Evolutionary conservation across 2,113 vertebrate genomes (phyloP), one percentile per base, ranked within the genome.

Genomic region (Rostratula benghalensis): DNA sequence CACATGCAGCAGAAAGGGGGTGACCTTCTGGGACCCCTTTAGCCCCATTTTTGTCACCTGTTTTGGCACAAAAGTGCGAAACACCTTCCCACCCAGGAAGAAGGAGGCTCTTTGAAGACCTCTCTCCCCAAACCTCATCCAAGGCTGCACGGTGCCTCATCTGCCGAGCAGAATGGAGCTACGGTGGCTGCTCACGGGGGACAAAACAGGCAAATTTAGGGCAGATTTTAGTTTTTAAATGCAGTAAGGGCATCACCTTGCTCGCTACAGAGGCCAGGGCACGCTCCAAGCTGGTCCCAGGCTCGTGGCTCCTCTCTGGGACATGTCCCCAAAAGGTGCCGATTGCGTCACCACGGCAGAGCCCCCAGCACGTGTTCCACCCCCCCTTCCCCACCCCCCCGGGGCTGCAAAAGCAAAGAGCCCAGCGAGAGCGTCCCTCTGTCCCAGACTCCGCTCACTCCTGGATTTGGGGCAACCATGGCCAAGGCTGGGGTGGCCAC

Each of bases 401-500:
- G 1, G 41, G 33, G 54, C 33, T 57, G 56, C 45, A 5, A 31
- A 78, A 56, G 39, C 33, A 57, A 31, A 4, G 4, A 0, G 61
- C 18, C 3, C 0, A 41, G 35, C 5, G 1, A 41, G 27, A 41
- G 33, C 0, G 3, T 9, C 82, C 1, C 4, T 65, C 45, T 1
- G 57, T 6, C 43, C 76, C 0, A 23, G 11, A 3, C 35, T 25
- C 7, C 0, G 3, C 41, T 48, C 13, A 1, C 53, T 17, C 39
- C 4, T 21, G 1, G 13, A 7, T 7, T 10, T 12, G 3, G 1
- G 11, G 33, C 70, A 28, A 54, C 88, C 88, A 61, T 59, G 83
- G 73, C 10, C 28, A 2, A 0, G 1, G 24, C 5, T 1, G 1
- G 12, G 10, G 5, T 39, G 2, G 0, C 2, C 6, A 0, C 17